phyloP scores from a whole-genome alignment of 1,140 invertebrate species.

The Drosophila lini region DNA sequence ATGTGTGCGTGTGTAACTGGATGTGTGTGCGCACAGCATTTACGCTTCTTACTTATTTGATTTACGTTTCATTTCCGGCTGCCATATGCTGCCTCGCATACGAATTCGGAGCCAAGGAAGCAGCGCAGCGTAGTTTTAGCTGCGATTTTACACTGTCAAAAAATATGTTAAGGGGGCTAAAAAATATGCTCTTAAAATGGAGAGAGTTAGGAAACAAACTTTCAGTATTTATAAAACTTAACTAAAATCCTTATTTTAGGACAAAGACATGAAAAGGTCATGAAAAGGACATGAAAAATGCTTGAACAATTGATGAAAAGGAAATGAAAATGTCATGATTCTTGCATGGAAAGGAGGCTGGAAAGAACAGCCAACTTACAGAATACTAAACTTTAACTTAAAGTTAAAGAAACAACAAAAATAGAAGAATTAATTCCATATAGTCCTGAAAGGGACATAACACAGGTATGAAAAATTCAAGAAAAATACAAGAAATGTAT shows the following conservation, averaged over 20 bases:
- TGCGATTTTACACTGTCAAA: conserved; percentile 34
- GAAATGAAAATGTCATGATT: not conserved
- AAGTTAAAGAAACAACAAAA: not conserved
- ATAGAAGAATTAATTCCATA: not conserved
- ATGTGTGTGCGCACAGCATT: conserved; percentile 60
- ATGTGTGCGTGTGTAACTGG: not conserved
- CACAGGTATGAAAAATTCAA: not conserved
- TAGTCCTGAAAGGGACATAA: not conserved
- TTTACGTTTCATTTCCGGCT: conserved; percentile 83
- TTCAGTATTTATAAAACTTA: too few species aligned
- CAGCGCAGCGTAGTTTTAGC: conserved; percentile 42
- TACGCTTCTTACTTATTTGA: conserved; percentile 81
- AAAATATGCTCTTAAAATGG: not conserved
- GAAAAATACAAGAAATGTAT: not conserved
- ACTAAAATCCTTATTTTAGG: too few species aligned
- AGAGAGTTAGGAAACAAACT: not conserved
- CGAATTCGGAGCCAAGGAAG: conserved; percentile 56
- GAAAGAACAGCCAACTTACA: not conserved
- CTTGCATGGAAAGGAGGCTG: not conserved
- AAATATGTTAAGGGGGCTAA: not conserved
- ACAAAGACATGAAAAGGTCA: not conserved
- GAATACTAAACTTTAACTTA: not conserved
- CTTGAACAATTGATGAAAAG: not conserved
- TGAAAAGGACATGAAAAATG: not conserved
- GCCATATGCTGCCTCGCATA: conserved; percentile 79